Percentiles rank a stretch among this genome's conserved stretches.
These are phyloP conservation scores for Neomorphus geoffroyi DNA, from an alignment of 2,797 vertebrate genomes.

Conservation along the genomic window DNA sequence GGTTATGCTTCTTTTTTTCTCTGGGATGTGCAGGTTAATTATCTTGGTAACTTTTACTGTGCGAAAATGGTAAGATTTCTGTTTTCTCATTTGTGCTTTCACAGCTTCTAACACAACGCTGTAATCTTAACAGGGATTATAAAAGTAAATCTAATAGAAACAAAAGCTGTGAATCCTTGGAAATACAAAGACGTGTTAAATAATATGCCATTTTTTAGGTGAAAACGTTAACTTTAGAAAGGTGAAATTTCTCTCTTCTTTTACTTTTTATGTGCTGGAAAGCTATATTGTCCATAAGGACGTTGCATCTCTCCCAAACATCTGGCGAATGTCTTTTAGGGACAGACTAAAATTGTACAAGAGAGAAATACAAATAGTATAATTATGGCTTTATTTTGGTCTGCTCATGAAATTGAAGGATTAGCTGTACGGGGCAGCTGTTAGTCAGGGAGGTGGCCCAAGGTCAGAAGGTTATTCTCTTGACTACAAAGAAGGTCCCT, in stretches of 20 bases:
- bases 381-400: conserved; percentile 62
- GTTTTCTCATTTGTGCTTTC: background rate
- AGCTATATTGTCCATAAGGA: background rate
- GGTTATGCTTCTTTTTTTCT: background rate
- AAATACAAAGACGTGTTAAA: background rate
- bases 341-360: conserved; percentile 47
- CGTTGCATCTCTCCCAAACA: background rate
- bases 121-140: background rate
- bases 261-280: background rate
- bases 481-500: conserved; percentile 14
- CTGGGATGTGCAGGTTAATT: background rate
- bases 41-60: background rate
- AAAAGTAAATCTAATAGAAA: background rate
- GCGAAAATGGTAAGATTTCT: background rate
- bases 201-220: background rate
- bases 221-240: background rate
- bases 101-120: background rate
- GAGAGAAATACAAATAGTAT: conserved; percentile 38
- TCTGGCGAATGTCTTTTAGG: conserved; percentile 7
- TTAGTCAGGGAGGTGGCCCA: conserved; percentile 26
- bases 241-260: background rate
- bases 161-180: background rate
- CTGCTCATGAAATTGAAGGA: conserved; percentile 57
- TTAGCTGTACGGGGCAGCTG: background rate
- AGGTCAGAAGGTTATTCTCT: conserved; percentile 54